These are phyloP conservation scores for Rousettus leschenaultii DNA, from an alignment of 2,113 vertebrate species.

Conservation along the genomic window DNA sequence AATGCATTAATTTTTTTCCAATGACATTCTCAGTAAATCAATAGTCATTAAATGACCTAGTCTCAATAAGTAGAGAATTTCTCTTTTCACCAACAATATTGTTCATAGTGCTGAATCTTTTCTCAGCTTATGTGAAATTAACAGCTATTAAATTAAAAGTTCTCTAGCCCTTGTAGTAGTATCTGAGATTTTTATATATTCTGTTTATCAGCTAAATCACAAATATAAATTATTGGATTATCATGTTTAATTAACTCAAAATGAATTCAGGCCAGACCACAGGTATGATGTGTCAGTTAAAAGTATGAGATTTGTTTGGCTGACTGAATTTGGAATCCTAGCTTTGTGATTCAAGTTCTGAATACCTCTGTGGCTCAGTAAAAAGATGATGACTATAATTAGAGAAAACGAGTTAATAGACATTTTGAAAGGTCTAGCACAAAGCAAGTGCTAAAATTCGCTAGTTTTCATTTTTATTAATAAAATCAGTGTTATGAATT, in stretches of 20 bases:
- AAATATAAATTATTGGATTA: neutral
- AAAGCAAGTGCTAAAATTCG: neutral
- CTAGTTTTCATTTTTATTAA: constrained; percentile 9
- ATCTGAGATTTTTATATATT: constrained; percentile 1
- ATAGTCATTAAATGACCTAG: neutral
- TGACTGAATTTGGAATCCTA: neutral
- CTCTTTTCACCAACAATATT: neutral
- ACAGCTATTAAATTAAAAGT: neutral
- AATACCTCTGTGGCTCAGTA: neutral
- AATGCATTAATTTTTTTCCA: neutral
- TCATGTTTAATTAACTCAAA: constrained; percentile 22
- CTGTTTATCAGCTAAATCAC: neutral
- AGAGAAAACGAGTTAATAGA: neutral
- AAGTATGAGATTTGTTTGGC: neutral
- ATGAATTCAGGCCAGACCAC: neutral
- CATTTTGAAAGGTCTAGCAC: neutral
- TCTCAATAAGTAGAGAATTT: neutral
- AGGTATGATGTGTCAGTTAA: neutral
- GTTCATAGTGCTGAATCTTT: neutral
- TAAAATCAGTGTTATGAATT: neutral
- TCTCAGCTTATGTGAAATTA: neutral
- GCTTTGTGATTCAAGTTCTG: neutral
- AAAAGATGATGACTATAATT: constrained; percentile 7
- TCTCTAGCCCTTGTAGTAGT: neutral
- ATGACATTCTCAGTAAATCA: neutral